Base-by-base conservation (phyloP, 2,797 vertebrate genomes). In the Poecilia gillii region DNA sequence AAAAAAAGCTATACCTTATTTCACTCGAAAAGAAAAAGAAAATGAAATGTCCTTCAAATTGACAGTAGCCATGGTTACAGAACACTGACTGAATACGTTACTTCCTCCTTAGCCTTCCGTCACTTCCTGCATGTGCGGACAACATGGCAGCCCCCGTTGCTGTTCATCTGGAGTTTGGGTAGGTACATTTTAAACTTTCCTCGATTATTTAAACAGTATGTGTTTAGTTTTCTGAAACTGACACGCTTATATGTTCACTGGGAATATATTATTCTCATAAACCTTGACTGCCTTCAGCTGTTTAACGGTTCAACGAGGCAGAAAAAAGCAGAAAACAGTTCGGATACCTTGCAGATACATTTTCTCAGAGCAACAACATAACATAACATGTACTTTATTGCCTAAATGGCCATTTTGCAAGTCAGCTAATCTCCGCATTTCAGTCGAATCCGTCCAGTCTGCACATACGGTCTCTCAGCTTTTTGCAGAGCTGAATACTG, bases 101-200 rank as follows among this genome's bases (percentile, higher is more conserved):
- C 81, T 93, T 95, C 95, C 93, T 55, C 0, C 6, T 73, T n/a
- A n/a, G 18, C 3, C 3, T 1, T 2, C 12, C 6, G 6, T 7
- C 25, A 84, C 85, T 95, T 95, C 94, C 96, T 93, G 88, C 41
- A 78, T 76, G 59, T 77, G 76, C 80, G 68, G 88, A 85, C 87
- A 98, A 97, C 72, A 99, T 99, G 98, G 98, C 97, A 81, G 97
- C 97, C 91, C 94, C 97, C 96, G 36, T 97, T 87, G 95, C 92
- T 43, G 85, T 99, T 77, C 95, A 96, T 72, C 93, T 99, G 95
- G 97, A 98, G 92, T 99, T 99, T 92, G 96, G 97, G 98, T 99
- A 93, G 90, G 97, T 87, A 72, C 25, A 14, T 87, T 80, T 57
- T 36, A 51, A 74, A 0, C 9, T 0, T 2, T 81, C 45, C 23